Conservation (phyloP, 2,888 invertebrate genomes). For the Parapristionchus giblindavisi region DNA sequence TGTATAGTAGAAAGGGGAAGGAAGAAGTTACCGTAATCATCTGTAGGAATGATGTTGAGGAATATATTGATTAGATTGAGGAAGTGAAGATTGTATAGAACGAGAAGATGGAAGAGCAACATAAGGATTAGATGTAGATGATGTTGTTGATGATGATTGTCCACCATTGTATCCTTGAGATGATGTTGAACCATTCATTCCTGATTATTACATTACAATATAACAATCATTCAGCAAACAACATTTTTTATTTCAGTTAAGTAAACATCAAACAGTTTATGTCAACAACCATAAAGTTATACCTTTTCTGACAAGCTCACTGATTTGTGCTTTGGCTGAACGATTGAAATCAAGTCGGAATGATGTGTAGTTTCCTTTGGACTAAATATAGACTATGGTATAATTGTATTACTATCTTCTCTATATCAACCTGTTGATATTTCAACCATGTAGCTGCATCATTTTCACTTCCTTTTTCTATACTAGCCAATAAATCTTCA, state of each 20-base stretch:
- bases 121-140: slow-evolving; percentile 2
- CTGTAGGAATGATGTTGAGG: slow-evolving; percentile 17
- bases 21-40: slow-evolving; percentile 32
- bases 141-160: no score
- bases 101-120: neutral
- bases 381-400: neutral
- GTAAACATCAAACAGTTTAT: neutral
- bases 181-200: no score
- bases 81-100: slow-evolving; percentile 1
- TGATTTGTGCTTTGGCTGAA: slow-evolving; percentile 9
- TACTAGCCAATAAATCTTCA: neutral
- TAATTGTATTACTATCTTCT: neutral
- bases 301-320: slow-evolving; percentile 20
- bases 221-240: neutral
- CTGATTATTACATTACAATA: neutral
- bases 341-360: neutral
- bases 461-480: slow-evolving; percentile 15
- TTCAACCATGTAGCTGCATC: slow-evolving; percentile 3
- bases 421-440: neutral
- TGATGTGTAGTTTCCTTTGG: neutral
- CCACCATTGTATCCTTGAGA: no score
- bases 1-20: slow-evolving; percentile 17
- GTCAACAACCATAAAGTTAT: neutral
- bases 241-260: neutral
- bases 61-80: neutral